Evolutionary conservation across 1,140 invertebrate species (phyloP).

Genomic region (Drosophila lini): DNA sequence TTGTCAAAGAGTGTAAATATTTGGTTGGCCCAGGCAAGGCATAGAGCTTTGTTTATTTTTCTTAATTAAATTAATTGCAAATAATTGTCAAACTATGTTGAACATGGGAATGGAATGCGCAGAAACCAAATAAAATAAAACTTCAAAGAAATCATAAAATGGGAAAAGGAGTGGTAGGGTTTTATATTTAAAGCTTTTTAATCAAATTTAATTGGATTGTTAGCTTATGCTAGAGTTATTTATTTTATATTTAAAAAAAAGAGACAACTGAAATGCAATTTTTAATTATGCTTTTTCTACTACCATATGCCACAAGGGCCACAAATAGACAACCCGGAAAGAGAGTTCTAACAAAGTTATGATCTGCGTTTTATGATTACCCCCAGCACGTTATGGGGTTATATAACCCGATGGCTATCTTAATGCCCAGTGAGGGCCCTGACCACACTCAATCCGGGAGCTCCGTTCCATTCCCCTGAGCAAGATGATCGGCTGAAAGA

Average conservation of each 20-base stretch:
- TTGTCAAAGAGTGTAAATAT: slow-evolving; percentile 58
- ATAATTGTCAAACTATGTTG: slow-evolving; percentile 47
- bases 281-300: too few relatives aligned
- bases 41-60: slow-evolving; percentile 22
- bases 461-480: slow-evolving; percentile 44
- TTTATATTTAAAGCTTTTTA: neutral
- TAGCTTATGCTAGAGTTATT: neutral
- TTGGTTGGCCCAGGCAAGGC: slow-evolving; percentile 21
- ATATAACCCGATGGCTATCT: slow-evolving; percentile 40
- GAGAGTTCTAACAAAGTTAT: slow-evolving; percentile 21
- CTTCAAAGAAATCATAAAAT: neutral
- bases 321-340: slow-evolving; percentile 16
- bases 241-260: neutral
- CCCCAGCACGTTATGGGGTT: slow-evolving; percentile 30
- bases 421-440: slow-evolving; percentile 21
- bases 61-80: slow-evolving; percentile 57
- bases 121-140: neutral
- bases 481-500: slow-evolving; percentile 37
- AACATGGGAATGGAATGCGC: slow-evolving; percentile 34
- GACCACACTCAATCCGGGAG: slow-evolving; percentile 53
- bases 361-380: slow-evolving; percentile 21
- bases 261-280: neutral
- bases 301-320: neutral
- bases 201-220: slow-evolving; percentile 7
- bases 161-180: slow-evolving; percentile 6